Evolutionary conservation across 2,113 vertebrate species (phyloP).

Genomic region (Tretioscincus oriximinensis): DNA sequence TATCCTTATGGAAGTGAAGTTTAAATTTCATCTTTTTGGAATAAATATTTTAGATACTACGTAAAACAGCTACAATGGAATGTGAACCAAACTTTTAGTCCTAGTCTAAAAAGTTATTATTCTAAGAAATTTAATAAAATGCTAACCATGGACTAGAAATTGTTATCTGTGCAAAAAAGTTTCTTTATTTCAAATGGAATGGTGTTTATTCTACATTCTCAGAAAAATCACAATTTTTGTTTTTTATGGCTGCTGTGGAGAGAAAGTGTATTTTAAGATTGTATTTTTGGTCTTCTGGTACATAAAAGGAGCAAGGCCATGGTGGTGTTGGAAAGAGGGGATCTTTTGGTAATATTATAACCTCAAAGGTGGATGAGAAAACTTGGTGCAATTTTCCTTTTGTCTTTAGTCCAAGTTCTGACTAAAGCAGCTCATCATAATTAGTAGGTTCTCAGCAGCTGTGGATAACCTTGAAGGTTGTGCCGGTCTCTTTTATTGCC

Average conservation of each 20-base stretch:
- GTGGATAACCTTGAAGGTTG: slow-evolving; percentile 49
- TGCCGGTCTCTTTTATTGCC: slow-evolving; percentile 51
- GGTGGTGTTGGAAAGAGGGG: not conserved
- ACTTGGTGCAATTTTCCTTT: slow-evolving; percentile 10
- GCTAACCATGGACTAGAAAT: not conserved
- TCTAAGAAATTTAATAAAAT: not conserved
- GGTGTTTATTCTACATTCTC: not conserved
- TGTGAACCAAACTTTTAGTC: not conserved
- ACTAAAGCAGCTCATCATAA: slow-evolving; percentile 51
- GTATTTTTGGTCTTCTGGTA: slow-evolving; percentile 3
- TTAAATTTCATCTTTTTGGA: not conserved
- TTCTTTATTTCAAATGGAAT: not conserved
- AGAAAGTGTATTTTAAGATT: not conserved
- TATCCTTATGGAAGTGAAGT: not conserved
- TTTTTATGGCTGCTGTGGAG: not conserved
- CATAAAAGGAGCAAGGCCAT: not conserved
- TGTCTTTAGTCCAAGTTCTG: slow-evolving; percentile 33
- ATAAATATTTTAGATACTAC: not conserved
- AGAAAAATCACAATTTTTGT: not conserved
- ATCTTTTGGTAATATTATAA: slow-evolving; percentile 26
- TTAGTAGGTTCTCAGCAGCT: slow-evolving; percentile 60
- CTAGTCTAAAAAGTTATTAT: not conserved
- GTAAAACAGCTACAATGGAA: not conserved
- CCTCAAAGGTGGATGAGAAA: slow-evolving; percentile 18
- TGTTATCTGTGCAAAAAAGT: too few species aligned